Base-by-base conservation (phyloP, 92 coral and sea anemone genomes). In the Heliopora coerulea region DNA sequence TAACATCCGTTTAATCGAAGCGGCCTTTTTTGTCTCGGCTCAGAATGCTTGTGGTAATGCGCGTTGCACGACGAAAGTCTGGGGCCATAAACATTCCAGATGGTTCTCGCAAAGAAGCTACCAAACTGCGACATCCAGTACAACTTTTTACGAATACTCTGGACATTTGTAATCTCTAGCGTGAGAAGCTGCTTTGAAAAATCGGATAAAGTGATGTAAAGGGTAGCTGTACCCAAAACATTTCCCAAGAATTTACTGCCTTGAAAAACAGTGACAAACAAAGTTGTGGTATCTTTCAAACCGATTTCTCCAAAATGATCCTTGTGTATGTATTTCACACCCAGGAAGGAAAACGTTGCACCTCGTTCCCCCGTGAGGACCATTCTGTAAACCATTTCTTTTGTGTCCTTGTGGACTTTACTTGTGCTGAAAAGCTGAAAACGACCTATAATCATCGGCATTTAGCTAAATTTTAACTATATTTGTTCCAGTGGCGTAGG, bases 371-470 rank as follows among this genome's bases (percentile, higher is more conserved):
- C 82, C 3, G 61, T 66, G 19, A 82, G 76, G 44, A 78, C 35
- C 86, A 82, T 82, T 59, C 67, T 77, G 82, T 82, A 82, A 30
- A 82, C 25, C 64, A 76, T 75, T 34, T 82, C 70, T 42, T 76
- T 76, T 20, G 86, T 74, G 54, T 61, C 73, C 27, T 44, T 32
- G 50, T 48, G 10, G 8, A 65, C 76, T 30, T 56, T 46, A 48
- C 82, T 77, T 28, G 62, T 12, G 46, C 78, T 75, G 50, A 82
- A 76, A 13, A 82, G 74, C 26, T 67, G 79, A 26, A 82, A 76
- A 19, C 62, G 70, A 1, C 86, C 86, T 81, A 48, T 29, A 14
- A 33, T 20, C 20, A 54, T 20, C n/a, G n/a, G n/a, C n/a, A n/a
- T n/a, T n/a, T n/a, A n/a, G n/a, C n/a, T n/a, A n/a, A n/a, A n/a